Evolutionary conservation across 2,888 invertebrate species (phyloP).

Genomic region (Drosophila multiciliata): DNA sequence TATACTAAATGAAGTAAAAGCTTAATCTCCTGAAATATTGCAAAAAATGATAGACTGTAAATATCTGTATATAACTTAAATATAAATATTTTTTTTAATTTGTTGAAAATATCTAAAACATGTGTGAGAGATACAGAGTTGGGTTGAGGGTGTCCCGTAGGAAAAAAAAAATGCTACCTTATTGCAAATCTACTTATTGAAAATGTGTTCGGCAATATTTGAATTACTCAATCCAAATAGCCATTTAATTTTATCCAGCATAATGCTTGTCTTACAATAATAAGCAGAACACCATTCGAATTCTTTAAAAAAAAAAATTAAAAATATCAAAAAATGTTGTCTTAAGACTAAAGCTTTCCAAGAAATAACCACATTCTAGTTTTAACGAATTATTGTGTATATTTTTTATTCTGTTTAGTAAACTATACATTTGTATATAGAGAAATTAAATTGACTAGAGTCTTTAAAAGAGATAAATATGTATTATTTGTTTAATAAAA

Average conservation of each 20-base stretch:
- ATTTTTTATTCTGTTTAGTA: no score
- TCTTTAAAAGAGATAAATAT: no score
- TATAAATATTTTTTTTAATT: not conserved
- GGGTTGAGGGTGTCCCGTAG: not conserved
- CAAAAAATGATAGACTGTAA: not conserved
- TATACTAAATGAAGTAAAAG: not conserved
- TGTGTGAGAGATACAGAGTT: not conserved
- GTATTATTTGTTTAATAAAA: not conserved
- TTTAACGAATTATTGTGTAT: no score
- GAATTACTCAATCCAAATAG: no score
- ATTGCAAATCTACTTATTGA: not conserved
- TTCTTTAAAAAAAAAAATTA: no score
- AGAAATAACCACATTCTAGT: not conserved
- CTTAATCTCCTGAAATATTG: not conserved
- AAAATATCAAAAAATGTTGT: not conserved
- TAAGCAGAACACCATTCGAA: no score
- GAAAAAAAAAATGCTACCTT: not conserved
- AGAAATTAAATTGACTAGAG: no score
- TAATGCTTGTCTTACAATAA: not conserved
- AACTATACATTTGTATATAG: no score
- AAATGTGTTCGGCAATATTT: not conserved
- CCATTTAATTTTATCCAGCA: not conserved
- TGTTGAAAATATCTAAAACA: not conserved
- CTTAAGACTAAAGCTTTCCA: no score
- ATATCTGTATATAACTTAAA: not conserved